These are phyloP conservation scores for Limonius californicus DNA, from an alignment of 1,140 invertebrate genomes.

Conservation along the genomic window DNA sequence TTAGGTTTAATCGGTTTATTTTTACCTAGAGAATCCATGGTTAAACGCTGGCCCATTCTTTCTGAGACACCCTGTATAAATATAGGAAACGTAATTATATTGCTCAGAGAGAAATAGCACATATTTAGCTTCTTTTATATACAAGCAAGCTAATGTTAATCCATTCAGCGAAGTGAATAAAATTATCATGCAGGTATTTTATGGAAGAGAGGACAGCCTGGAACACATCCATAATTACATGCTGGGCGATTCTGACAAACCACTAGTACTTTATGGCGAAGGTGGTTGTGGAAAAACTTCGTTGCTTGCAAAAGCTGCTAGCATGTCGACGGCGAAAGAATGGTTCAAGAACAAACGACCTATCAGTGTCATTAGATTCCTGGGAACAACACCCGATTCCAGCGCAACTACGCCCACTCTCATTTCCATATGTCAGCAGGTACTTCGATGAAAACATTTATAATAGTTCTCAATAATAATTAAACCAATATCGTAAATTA, in stretches of 20 bases:
- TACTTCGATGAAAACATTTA: conserved; percentile 39
- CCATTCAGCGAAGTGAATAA: too few relatives aligned
- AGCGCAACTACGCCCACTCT: conserved; percentile 91
- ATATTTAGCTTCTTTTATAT: too few relatives aligned
- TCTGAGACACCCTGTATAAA: too few relatives aligned
- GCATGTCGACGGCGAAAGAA: conserved; percentile 61
- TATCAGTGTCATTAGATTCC: conserved; percentile 85
- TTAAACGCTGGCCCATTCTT: too few relatives aligned
- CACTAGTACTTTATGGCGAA: conserved; percentile 91
- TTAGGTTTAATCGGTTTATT: too few relatives aligned
- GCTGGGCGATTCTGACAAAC: conserved; percentile 77
- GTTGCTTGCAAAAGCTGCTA: conserved; percentile 87
- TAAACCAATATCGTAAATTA: too few relatives aligned
- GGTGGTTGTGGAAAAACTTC: conserved; percentile 97
- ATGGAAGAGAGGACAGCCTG: conserved; percentile 86
- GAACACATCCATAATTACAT: conserved; percentile 82
- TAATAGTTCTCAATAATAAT: too few relatives aligned
- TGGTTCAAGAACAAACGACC: conserved; percentile 76
- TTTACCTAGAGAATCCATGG: too few relatives aligned
- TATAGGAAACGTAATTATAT: too few relatives aligned
- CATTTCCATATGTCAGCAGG: conserved; percentile 93
- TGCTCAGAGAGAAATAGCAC: too few relatives aligned
- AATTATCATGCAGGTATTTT: conserved; percentile 69
- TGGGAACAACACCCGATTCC: conserved; percentile 96
- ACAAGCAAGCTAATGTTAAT: too few relatives aligned